A percentile compares a stretch with the other conserved stretches of the same genome.
Evolutionary conservation across 2,888 invertebrate genomes (phyloP).

Genomic region (Ophonus ardosiacus): DNA sequence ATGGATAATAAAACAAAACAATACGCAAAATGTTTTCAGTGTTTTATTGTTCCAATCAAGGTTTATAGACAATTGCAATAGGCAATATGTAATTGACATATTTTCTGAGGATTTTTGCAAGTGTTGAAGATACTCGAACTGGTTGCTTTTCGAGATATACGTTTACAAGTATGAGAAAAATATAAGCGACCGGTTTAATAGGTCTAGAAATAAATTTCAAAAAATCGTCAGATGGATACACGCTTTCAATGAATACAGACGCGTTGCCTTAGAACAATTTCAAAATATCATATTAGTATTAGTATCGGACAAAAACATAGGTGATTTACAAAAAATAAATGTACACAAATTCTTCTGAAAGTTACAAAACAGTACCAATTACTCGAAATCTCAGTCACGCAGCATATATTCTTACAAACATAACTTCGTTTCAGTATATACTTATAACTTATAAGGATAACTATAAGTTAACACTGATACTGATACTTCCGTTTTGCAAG

Average conservation of each 20-base stretch:
- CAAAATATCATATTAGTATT: too few relatives aligned
- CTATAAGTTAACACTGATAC: too few relatives aligned
- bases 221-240: neutral
- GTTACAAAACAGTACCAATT: too few relatives aligned
- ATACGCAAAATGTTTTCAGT: neutral
- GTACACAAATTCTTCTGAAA: too few relatives aligned
- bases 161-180: constrained; percentile 46
- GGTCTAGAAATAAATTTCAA: constrained; percentile 44
- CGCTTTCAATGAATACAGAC: neutral
- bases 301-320: too few relatives aligned
- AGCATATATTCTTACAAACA: too few relatives aligned
- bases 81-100: neutral
- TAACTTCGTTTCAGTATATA: too few relatives aligned
- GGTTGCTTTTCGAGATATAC: constrained; percentile 37
- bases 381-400: too few relatives aligned
- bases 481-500: too few relatives aligned
- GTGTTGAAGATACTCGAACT: constrained; percentile 16
- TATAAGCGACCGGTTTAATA: constrained; percentile 52
- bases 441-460: too few relatives aligned
- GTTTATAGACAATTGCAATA: neutral
- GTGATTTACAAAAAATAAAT: too few relatives aligned
- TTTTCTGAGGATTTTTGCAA: neutral
- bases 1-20: neutral
- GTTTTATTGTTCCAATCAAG: neutral
- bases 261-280: too few relatives aligned